A percentile compares a stretch with the other conserved stretches of the same genome.
phyloP scores from a whole-genome alignment of 2,888 invertebrate species.

The Hyposoter dolosus region DNA sequence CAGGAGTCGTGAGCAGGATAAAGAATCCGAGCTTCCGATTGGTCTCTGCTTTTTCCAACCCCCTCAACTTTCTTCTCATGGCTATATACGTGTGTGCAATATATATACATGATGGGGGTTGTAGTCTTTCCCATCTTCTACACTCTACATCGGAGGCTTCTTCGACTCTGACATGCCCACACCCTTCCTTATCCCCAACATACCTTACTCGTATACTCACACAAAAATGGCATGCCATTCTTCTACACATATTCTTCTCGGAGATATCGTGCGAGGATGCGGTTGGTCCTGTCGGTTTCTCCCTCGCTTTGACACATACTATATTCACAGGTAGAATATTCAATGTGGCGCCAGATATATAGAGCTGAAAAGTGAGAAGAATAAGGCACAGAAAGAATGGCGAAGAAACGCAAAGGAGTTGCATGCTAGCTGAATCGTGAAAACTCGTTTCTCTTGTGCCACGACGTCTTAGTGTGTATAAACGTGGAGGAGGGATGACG shows the following conservation, averaged over 20 bases:
- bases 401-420: conserved; percentile 60
- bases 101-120: conserved; percentile 41
- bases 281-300: conserved; percentile 62
- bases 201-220: conserved; percentile 16
- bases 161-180: conserved; percentile 33
- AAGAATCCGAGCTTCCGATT: conserved; percentile 84
- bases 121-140: conserved; percentile 52
- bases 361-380: conserved; percentile 47
- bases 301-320: conserved; percentile 59
- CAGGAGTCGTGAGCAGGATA: conserved; percentile 73
- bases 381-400: conserved; percentile 39
- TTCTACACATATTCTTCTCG: conserved; percentile 71
- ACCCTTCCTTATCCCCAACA: conserved; percentile 1
- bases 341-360: conserved; percentile 41
- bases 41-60: conserved; percentile 77
- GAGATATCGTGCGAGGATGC: conserved; percentile 50
- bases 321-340: conserved; percentile 68
- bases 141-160: conserved; percentile 66
- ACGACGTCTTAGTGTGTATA: conserved; percentile 35
- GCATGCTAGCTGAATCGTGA: conserved; percentile 61
- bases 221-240: conserved; percentile 42
- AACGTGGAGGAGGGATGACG: conserved; percentile 46
- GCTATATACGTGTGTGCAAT: conserved; percentile 30
- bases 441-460: conserved; percentile 65
- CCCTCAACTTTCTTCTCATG: conserved; percentile 65